Evolutionary conservation across 2,113 vertebrate genomes (phyloP), one percentile per base, ranked within the genome.

Genomic region (Menidia beryllina): DNA sequence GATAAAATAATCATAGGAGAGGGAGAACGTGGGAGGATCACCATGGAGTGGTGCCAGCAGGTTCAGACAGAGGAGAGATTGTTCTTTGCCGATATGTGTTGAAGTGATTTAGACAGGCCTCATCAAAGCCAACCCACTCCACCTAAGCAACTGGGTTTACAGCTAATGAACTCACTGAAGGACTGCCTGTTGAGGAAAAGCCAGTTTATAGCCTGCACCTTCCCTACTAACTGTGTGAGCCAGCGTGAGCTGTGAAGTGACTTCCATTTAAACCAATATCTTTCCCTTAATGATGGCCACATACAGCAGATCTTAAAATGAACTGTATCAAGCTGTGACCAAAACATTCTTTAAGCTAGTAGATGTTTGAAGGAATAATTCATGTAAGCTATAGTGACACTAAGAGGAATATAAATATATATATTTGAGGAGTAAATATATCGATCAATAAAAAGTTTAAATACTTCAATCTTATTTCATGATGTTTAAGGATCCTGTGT

Each of bases 1-100:
- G 70, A 91, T 91, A 74, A 91, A 93, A 93, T 91, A 91, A 90
- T 93, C 82, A 92, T 79, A 89, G 78, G 85, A 51, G 66, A 74
- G 69, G 54, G 75, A 66, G 83, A 58, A 51, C 45, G 71, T 84
- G 79, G 83, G 89, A 80, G 82, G 85, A 77, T 30, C 53, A 65
- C 50, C 56, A 66, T 89, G 87, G 88, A 89, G 66, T 3, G 17
- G 30, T 19, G 89, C 89, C 83, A 86, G 27, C 43, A 53, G 66
- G 85, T 88, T 88, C 86, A 83, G 75, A 90, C 83, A 83, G 82
- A 89, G 64, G 75, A 81, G 69, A 77, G 64, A 82, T 81, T 81
- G 86, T 83, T 89, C 72, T 68, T 39, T 50, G 77, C 49, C 51
- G 69, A 78, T 77, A 82, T 62, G 69, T 66, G 72, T 60, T 59